Base-by-base conservation (phyloP, 2,113 vertebrate genomes). In the Pygoscelis antarcticus region DNA sequence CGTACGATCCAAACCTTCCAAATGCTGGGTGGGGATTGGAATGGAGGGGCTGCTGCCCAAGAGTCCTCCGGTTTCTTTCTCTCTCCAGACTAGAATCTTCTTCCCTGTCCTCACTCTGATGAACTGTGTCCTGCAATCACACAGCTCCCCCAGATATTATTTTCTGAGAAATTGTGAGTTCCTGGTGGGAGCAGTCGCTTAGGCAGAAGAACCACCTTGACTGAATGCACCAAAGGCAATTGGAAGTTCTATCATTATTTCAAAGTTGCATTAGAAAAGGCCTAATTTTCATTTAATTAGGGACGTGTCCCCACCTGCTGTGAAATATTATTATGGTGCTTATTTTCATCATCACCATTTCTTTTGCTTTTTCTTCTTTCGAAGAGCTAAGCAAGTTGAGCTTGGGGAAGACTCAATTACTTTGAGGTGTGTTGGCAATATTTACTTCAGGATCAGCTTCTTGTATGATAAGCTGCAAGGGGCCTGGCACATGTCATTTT, bases 1-100 rank as follows among this genome's bases (percentile, higher is more conserved):
- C 1, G 0, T 30, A 49, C 0, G 0, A 49, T 54, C 65, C 82
- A 91, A 74, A 16, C 13, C 17, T 55, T 34, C 47, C 70, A n/a
- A 54, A 52, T 72, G 29, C 61, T 60, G 47, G 71, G 64, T 78
- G 89, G 11, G 6, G 64, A 85, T 7, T 49, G 66, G 79, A 88
- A 87, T 2, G 11, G 55, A 72, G 40, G 83, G 15, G 12, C 71
- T 77, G 69, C 71, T 78, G 80, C 55, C 44, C 81, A 68, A 76
- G 44, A 5, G 2, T 62, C 79, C 57, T 89, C 62, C 58, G 57
- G 34, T 65, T 75, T 66, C 60, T 81, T 82, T 69, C 32, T 87
- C 20, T 49, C 66, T 54, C 52, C 2, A 1, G 27, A n/a, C 34
- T 47, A 20, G 30, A 71, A 3, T 55, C 60, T 85, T 85, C 86